These are phyloP conservation scores for Morpho helenor DNA, from an alignment of 2,888 invertebrate species.

Conservation along the genomic window DNA sequence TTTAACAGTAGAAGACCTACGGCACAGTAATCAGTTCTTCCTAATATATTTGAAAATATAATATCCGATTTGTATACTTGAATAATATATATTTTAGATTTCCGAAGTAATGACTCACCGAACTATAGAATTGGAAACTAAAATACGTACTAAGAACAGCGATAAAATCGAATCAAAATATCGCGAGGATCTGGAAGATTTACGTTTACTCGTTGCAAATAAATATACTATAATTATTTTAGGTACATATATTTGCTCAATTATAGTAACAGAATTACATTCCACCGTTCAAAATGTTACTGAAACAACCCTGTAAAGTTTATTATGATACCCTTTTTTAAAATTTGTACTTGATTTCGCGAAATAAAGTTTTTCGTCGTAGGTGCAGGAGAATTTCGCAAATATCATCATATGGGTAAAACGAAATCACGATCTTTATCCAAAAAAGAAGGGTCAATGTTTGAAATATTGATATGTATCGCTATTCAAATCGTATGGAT, in stretches of 20 bases:
- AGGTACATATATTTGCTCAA: constrained; percentile 39
- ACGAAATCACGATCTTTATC: constrained; percentile 62
- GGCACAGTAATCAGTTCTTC: too few relatives aligned
- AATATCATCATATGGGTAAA: constrained; percentile 73
- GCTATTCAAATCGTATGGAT: constrained; percentile 78
- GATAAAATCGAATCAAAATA: constrained; percentile 48
- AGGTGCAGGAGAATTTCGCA: constrained; percentile 50
- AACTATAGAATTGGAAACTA: constrained; percentile 53
- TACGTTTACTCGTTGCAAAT: constrained; percentile 75
- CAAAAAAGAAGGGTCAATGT: constrained; percentile 72
- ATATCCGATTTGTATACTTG: too few relatives aligned
- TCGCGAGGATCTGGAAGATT: constrained; percentile 70
- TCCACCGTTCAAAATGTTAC: too few relatives aligned
- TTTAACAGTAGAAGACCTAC: too few relatives aligned
- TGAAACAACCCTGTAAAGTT: background rate
- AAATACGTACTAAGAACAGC: constrained; percentile 60
- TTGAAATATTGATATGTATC: constrained; percentile 71
- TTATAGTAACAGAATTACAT: too few relatives aligned
- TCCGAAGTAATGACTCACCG: constrained; percentile 66
- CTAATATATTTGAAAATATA: too few relatives aligned
- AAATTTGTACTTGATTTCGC: too few relatives aligned
- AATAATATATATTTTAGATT: constrained; percentile 38
- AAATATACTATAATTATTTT: constrained; percentile 73
- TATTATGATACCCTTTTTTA: background rate
- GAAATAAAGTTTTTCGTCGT: constrained; percentile 9